Base-by-base conservation (phyloP, 2,888 invertebrate species). In the Caenorhabditis becei region DNA sequence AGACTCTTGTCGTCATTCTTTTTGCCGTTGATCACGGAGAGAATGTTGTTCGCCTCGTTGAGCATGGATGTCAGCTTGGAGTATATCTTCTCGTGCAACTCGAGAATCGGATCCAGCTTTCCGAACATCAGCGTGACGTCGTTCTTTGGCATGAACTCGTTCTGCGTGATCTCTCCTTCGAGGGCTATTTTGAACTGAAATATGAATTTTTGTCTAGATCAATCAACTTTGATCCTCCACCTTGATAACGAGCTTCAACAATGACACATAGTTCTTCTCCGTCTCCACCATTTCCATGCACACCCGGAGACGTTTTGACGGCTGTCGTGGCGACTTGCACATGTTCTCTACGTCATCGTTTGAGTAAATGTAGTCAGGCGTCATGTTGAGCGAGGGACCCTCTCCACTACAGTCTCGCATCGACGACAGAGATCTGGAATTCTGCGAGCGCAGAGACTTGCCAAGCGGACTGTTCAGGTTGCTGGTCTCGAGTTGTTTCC, bases 261-360 rank as follows among this genome's bases (percentile, higher is more conserved):
- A 97, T 81, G 95, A 95, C 79, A 98, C 97, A 92, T 98, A 99
- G 93, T 99, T 99, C 78, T 95, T 95, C 92, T 99, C 99, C 0
- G 99, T 99, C 92, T 97, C 96, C 83, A 96, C 94, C 88, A 99
- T 94, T 92, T 99, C 98, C 92, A 95, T 94, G 91, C 95, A 95
- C 62, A 95, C 95, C 24, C 65, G 49, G 4, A 82, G 41, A 10
- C 96, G 93, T 2, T 95, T 94, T 53, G 95, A 94, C 16, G 82
- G 79, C 49, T 70, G 78, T 24, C 71, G 81, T 8, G 88, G 87
- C 24, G 85, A 83, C 28, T 75, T 80, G 44, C 83, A 61, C 35
- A 78, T 44, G 44, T 79, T 77, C 41, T 86, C 87, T 8, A 86
- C 44, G 44, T 85, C 86, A 66, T 87, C 86, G 23, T 82, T 84